Evolutionary conservation across 2,888 invertebrate genomes (phyloP).

Genomic region (Drosophila lutescens): DNA sequence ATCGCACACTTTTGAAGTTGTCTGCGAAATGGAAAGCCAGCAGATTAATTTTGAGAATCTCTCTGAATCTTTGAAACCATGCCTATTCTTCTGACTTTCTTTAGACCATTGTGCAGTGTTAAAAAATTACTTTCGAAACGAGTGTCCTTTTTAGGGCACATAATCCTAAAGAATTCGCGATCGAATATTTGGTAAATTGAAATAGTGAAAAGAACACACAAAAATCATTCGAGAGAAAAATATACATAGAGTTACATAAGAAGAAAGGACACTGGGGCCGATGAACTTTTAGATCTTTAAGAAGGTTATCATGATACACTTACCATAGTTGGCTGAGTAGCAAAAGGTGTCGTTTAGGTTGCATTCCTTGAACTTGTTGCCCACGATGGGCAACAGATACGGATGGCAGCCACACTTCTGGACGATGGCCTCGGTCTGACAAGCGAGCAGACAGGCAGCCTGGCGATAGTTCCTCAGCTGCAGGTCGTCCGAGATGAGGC

Average conservation of each 20-base stretch:
- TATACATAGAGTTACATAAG: too few relatives aligned
- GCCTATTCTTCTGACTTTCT: too few relatives aligned
- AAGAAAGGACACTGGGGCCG: too few relatives aligned
- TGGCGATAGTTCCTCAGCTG: conserved; percentile 80
- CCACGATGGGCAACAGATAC: conserved; percentile 79
- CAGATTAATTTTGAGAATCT: neutral
- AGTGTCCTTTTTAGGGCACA: neutral
- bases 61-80: neutral
- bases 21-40: conserved; percentile 35
- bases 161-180: neutral
- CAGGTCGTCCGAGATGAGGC: conserved; percentile 81
- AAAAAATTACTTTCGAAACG: too few relatives aligned
- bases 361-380: conserved; percentile 76
- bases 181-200: neutral
- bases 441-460: conserved; percentile 81
- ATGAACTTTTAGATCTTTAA: too few relatives aligned
- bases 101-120: too few relatives aligned
- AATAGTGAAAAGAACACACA: too few relatives aligned
- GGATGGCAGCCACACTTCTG: conserved; percentile 82
- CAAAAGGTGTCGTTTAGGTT: conserved; percentile 81
- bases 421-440: conserved; percentile 79
- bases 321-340: conserved; percentile 81
- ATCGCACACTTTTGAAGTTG: conserved; percentile 80
- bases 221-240: too few relatives aligned
- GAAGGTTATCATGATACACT: conserved; percentile 11